Percentiles rank a stretch among this genome's conserved stretches.
These are phyloP conservation scores for Octonoba sinensis DNA, from an alignment of 2,888 invertebrate genomes.

Conservation along the genomic window DNA sequence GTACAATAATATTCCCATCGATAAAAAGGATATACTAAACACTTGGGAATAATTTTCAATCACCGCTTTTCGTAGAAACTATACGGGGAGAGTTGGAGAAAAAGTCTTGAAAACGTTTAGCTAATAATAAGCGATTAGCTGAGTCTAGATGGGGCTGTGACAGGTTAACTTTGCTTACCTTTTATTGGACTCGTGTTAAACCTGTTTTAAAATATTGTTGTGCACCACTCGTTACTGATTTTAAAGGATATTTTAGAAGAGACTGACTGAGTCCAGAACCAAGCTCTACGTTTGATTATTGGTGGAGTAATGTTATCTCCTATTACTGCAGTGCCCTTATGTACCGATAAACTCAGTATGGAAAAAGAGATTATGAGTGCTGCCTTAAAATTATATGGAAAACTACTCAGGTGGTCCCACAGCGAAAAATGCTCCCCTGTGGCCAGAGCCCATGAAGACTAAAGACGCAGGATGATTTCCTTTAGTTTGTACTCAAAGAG, in stretches of 20 bases:
- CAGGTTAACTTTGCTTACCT: constrained; percentile 9
- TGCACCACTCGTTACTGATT: background rate
- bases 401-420: background rate
- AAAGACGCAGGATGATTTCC: background rate
- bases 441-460: background rate
- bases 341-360: background rate
- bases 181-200: background rate
- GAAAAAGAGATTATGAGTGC: constrained; percentile 1
- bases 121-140: background rate
- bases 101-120: background rate
- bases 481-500: background rate
- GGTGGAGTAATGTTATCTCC: background rate
- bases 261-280: background rate
- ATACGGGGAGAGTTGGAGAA: background rate
- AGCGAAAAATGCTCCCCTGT: background rate
- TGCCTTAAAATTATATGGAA: constrained; percentile 2
- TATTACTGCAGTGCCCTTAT: background rate
- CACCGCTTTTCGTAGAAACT: background rate
- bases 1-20: background rate
- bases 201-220: constrained; percentile 6
- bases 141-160: constrained; percentile 7
- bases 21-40: background rate
- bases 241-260: background rate
- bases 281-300: background rate
- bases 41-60: constrained; percentile 10